phyloP scores from a whole-genome alignment of 2,113 vertebrate genomes.

The Tapirus terrestris region DNA sequence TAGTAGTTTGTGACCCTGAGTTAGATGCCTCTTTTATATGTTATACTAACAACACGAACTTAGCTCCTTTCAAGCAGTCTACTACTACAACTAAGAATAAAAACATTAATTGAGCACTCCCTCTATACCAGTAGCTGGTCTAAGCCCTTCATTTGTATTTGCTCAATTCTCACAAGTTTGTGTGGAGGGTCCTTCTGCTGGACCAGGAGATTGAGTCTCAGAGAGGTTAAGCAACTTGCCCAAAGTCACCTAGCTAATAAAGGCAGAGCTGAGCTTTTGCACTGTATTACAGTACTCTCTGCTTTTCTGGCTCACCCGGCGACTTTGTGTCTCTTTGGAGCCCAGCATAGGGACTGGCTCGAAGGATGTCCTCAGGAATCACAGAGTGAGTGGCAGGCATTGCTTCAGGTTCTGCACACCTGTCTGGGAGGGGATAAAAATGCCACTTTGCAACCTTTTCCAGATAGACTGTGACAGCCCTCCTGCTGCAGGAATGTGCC shows the following conservation, averaged over 20 bases:
- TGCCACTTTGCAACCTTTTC: neutral
- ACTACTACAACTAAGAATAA: neutral
- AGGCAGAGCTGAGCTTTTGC: neutral
- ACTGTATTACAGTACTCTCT: neutral
- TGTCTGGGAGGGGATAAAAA: neutral
- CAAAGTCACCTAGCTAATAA: neutral
- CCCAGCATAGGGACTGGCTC: rapidly evolving
- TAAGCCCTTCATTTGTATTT: neutral
- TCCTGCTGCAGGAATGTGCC: neutral
- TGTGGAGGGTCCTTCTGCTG: neutral
- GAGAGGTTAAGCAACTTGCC: neutral
- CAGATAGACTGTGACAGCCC: neutral
- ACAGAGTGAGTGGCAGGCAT: neutral
- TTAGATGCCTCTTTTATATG: neutral
- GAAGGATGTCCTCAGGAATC: neutral
- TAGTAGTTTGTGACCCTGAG: neutral
- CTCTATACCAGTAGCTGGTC: neutral
- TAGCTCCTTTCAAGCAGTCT: neutral
- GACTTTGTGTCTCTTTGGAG: neutral
- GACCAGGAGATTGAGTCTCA: neutral
- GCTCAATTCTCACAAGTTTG: neutral
- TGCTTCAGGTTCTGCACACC: neutral
- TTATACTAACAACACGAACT: neutral
- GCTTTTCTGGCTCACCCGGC: neutral
- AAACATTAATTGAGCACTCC: neutral